These are phyloP conservation scores for Carettochelys insculpta DNA, from an alignment of 2,113 vertebrate species.

Conservation along the genomic window DNA sequence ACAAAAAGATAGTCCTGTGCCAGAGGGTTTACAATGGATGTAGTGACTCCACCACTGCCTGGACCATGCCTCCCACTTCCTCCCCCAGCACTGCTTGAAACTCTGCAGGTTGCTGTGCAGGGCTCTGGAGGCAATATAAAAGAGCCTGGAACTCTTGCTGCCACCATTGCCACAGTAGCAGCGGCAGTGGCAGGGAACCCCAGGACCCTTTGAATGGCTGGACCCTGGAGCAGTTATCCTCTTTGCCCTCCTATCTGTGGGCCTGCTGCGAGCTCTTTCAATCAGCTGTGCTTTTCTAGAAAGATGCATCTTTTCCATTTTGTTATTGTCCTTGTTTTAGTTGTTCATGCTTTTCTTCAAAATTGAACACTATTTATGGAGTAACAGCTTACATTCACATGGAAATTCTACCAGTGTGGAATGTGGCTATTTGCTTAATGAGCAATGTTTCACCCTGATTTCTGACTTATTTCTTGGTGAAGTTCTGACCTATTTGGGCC, in stretches of 20 bases:
- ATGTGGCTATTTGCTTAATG: background rate
- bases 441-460: background rate
- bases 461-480: background rate
- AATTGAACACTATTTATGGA: background rate
- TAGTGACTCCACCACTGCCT: no score
- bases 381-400: background rate
- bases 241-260: no score
- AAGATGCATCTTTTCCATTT: background rate
- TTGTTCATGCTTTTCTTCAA: background rate
- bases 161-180: no score
- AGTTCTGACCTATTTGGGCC: background rate
- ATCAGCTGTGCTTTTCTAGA: background rate
- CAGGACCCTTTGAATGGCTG: no score
- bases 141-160: no score
- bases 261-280: background rate
- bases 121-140: no score
- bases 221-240: no score
- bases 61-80: no score
- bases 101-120: no score
- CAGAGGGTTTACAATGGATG: background rate
- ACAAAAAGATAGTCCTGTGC: background rate
- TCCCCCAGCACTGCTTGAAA: no score
- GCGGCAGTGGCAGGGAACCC: no score
- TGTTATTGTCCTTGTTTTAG: background rate
- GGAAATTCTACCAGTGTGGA: background rate